Evolutionary conservation across 2,113 vertebrate genomes (phyloP).

Genomic region (Spilogale gracilis): DNA sequence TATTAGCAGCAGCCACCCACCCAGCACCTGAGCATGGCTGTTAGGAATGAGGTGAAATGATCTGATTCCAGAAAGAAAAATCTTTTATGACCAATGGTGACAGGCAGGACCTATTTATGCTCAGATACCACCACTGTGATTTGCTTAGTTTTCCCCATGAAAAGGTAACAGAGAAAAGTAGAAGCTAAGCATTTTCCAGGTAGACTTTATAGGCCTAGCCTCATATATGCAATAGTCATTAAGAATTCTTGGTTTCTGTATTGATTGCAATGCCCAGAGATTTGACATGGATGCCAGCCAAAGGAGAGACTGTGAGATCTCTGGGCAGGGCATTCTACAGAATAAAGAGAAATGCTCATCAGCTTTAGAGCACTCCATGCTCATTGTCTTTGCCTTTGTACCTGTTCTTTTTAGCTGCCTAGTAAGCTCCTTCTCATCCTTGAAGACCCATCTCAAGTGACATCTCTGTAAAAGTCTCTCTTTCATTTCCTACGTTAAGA

Average conservation of each 20-base stretch:
- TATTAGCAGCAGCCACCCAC: background rate
- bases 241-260: background rate
- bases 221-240: background rate
- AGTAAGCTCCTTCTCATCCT: background rate
- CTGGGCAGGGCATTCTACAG: background rate
- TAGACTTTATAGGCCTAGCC: background rate
- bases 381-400: background rate
- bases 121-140: background rate
- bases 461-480: background rate
- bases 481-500: background rate
- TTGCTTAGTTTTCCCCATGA: background rate
- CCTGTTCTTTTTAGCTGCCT: background rate
- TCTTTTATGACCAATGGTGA: background rate
- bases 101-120: background rate
- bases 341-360: background rate
- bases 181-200: background rate
- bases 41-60: slow-evolving; percentile 50
- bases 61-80: background rate
- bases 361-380: background rate
- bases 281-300: background rate
- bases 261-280: background rate
- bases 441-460: background rate
- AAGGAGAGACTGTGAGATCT: background rate
- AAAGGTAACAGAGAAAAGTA: slow-evolving; percentile 6
- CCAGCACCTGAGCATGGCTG: slow-evolving; percentile 5